Evolutionary conservation across 2,888 invertebrate genomes (phyloP).

Genomic region (Lasiommata megera): DNA sequence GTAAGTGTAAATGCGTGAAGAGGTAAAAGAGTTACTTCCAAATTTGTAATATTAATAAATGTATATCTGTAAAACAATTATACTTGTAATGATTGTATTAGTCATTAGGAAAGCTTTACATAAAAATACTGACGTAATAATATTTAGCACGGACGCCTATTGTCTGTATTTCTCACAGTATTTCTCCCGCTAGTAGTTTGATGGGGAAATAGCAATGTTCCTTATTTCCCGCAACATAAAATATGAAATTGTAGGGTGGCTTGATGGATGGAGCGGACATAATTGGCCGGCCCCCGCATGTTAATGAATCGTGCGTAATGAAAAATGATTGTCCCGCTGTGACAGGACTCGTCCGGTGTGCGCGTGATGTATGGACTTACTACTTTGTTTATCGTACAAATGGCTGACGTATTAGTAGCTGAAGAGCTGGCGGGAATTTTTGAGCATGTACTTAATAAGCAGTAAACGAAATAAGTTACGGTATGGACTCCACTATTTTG

Average conservation of each 20-base stretch:
- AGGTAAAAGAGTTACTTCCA: too few species aligned
- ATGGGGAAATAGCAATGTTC: not conserved
- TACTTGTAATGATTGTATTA: too few species aligned
- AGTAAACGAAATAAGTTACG: too few species aligned
- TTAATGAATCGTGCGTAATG: constrained; percentile 78
- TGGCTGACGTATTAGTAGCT: constrained; percentile 36
- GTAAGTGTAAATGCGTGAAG: too few species aligned
- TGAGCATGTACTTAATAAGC: too few species aligned
- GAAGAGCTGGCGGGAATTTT: not conserved
- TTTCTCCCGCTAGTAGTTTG: not conserved
- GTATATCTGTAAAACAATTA: too few species aligned
- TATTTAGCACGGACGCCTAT: not conserved
- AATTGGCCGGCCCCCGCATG: constrained; percentile 71
- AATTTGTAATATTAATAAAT: too few species aligned
- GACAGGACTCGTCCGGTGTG: constrained; percentile 46
- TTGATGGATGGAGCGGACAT: constrained; percentile 71
- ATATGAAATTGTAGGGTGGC: constrained; percentile 64
- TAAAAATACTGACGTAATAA: too few species aligned
- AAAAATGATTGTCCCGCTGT: constrained; percentile 65
- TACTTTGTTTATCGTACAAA: constrained; percentile 56
- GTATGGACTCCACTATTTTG: too few species aligned
- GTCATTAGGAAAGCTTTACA: too few species aligned
- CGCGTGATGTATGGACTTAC: constrained; percentile 55
- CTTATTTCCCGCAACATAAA: constrained; percentile 45
- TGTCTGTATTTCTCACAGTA: not conserved